A percentile compares a stretch with the other conserved stretches of the same genome.
Evolutionary conservation across 2,888 invertebrate genomes (phyloP).

Genomic region (Chaetogeoica ovagalla): DNA sequence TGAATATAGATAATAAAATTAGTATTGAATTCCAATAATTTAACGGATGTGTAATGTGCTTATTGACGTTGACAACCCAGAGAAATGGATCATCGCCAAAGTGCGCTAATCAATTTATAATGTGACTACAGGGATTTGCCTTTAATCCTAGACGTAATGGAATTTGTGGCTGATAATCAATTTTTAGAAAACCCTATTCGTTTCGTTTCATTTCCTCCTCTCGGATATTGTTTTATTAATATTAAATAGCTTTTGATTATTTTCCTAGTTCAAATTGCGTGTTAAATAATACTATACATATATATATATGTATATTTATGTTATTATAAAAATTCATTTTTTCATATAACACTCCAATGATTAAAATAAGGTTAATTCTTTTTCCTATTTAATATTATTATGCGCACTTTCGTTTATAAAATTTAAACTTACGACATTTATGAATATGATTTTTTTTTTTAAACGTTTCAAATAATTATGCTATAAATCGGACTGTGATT

Average conservation of each 20-base stretch:
- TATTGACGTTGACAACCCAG: conserved; percentile 32
- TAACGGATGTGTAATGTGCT: neutral
- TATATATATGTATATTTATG: neutral
- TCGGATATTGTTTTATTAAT: neutral
- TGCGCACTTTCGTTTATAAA: no score
- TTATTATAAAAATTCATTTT: neutral
- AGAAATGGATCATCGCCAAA: conserved; percentile 36
- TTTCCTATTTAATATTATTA: no score
- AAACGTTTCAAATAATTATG: no score
- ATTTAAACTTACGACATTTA: no score
- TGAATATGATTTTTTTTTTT: no score
- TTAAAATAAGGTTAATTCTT: no score
- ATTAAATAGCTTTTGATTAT: no score
- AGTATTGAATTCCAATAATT: conserved; percentile 26
- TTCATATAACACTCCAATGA: no score
- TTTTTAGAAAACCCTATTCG: neutral
- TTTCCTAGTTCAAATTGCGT: no score
- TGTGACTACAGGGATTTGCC: neutral
- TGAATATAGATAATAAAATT: no score
- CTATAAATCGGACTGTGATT: no score
- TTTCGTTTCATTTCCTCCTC: neutral
- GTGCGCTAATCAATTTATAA: conserved; percentile 2
- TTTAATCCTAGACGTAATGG: conserved; percentile 26
- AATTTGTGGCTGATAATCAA: conserved; percentile 29
- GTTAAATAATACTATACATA: neutral